These are phyloP conservation scores for Etheostoma cragini DNA, from an alignment of 2,113 vertebrate species.

Conservation along the genomic window DNA sequence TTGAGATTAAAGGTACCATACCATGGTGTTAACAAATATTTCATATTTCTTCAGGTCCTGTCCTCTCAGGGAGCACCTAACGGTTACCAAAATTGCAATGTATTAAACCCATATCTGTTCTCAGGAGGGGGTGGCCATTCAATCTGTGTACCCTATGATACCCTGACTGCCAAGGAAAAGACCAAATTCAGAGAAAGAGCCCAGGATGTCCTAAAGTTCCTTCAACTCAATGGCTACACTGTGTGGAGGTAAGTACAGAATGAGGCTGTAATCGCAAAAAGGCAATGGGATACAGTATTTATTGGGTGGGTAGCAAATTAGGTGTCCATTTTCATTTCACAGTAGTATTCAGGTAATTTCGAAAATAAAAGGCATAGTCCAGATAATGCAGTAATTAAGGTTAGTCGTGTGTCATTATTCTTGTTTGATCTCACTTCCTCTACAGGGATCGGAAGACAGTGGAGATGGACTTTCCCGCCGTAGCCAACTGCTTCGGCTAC, in stretches of 20 bases:
- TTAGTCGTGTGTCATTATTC: not conserved
- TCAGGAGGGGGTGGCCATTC: slow-evolving; percentile 90
- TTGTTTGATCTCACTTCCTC: slow-evolving; percentile 36
- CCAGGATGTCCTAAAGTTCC: slow-evolving; percentile 94
- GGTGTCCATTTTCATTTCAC: slow-evolving; percentile 12
- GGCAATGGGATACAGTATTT: not conserved
- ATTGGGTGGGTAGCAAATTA: not conserved
- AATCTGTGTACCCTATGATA: slow-evolving; percentile 90
- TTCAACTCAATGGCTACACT: slow-evolving; percentile 92
- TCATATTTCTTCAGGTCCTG: not conserved
- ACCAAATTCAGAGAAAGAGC: slow-evolving; percentile 91
- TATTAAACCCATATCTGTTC: slow-evolving; percentile 30
- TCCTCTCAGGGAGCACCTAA: not conserved
- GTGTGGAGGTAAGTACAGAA: slow-evolving; percentile 89
- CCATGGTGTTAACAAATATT: not conserved
- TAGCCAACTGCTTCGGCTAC: slow-evolving; percentile 91
- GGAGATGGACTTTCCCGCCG: slow-evolving; percentile 90
- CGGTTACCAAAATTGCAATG: not conserved
- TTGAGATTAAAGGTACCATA: slow-evolving; percentile 91
- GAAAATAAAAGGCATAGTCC: not conserved
- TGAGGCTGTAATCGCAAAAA: not conserved
- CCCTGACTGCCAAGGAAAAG: slow-evolving; percentile 92
- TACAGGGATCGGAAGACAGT: slow-evolving; percentile 89
- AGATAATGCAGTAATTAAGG: not conserved
- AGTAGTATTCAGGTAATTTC: not conserved